Evolutionary conservation across 2,888 invertebrate species (phyloP).

Genomic region (Lacanobia oleracea): DNA sequence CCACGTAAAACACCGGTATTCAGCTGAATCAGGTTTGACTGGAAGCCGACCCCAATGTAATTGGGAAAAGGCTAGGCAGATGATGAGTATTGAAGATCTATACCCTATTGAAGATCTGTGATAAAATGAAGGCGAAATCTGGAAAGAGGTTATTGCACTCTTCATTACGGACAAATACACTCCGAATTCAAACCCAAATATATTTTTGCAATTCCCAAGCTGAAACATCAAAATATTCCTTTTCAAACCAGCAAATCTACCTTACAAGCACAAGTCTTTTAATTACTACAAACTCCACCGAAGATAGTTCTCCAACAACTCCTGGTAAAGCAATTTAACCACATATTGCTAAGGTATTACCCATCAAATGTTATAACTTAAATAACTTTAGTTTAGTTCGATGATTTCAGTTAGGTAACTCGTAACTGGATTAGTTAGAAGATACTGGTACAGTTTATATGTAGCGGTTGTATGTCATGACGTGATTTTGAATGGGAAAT

Average conservation of each 20-base stretch:
- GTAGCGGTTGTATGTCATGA: background rate
- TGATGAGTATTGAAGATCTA: too few relatives aligned
- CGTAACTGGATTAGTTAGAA: constrained; percentile 37
- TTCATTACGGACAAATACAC: too few relatives aligned
- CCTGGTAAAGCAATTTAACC: constrained; percentile 29
- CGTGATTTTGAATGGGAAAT: constrained; percentile 1
- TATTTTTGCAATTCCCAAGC: too few relatives aligned
- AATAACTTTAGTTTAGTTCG: constrained; percentile 44
- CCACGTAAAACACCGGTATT: too few relatives aligned
- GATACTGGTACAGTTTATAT: constrained; percentile 12
- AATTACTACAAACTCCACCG: background rate
- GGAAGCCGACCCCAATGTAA: too few relatives aligned
- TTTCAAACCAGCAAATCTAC: background rate
- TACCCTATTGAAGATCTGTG: too few relatives aligned
- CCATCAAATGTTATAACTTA: constrained; percentile 49
- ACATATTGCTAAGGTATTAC: constrained; percentile 31
- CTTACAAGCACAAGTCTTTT: background rate
- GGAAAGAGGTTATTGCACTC: too few relatives aligned
- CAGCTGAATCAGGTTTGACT: too few relatives aligned
- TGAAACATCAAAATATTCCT: too few relatives aligned
- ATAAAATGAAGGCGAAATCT: too few relatives aligned
- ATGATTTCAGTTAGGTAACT: constrained; percentile 48
- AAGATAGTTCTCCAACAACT: constrained; percentile 25
- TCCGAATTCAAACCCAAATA: too few relatives aligned
- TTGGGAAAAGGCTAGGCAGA: too few relatives aligned